A percentile compares a stretch with the other conserved stretches of the same genome.
phyloP scores from a whole-genome alignment of 2,888 invertebrate genomes.

The Aphidoletes aphidimyza region DNA sequence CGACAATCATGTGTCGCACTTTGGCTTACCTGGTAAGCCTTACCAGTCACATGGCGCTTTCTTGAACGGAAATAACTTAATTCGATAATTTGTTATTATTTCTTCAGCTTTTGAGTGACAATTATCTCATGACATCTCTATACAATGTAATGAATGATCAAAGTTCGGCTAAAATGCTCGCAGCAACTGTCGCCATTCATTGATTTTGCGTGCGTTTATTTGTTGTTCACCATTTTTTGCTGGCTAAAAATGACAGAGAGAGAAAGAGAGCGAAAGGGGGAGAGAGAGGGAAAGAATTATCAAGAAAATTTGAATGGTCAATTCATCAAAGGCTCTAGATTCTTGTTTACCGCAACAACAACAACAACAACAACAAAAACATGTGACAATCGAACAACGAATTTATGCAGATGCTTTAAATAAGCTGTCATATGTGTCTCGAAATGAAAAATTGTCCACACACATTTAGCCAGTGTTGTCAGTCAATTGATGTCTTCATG shows the following conservation, averaged over 20 bases:
- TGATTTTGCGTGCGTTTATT: neutral
- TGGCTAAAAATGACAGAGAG: neutral
- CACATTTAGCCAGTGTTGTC: neutral
- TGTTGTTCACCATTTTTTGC: neutral
- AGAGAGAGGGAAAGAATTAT: neutral
- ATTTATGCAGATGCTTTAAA: neutral
- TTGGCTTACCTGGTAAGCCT: too few species aligned
- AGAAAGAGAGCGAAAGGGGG: neutral
- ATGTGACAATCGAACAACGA: neutral
- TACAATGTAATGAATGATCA: conserved; percentile 2
- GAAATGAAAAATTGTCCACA: conserved; percentile 21
- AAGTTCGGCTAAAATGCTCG: neutral
- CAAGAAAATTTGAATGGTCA: neutral
- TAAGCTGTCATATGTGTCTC: conserved; percentile 21
- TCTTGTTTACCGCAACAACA: neutral
- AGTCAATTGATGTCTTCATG: neutral
- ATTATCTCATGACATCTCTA: conserved; percentile 12
- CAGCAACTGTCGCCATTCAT: neutral
- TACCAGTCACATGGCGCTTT: conserved; percentile 17
- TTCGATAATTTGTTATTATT: neutral
- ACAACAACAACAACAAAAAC: neutral
- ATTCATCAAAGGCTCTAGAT: neutral
- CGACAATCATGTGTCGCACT: too few species aligned
- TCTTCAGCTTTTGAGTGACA: neutral
- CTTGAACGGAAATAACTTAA: neutral